A percentile compares a stretch with the other conserved stretches of the same genome.
Conservation (phyloP, 2,113 vertebrate genomes). For the Entomyzon cyanotis region DNA sequence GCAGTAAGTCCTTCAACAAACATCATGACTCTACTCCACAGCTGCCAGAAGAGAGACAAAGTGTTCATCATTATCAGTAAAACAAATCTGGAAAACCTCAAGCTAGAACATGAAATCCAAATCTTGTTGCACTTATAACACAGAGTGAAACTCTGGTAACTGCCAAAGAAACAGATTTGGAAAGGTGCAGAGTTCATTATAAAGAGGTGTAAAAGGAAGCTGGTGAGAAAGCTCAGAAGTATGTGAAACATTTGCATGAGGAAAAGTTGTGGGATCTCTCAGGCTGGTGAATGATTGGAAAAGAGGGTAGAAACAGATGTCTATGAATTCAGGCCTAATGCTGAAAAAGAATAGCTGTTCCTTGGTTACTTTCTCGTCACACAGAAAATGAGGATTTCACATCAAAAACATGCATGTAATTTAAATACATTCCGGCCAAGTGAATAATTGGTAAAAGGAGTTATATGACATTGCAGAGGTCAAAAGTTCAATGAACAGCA, state of each 20-base stretch:
- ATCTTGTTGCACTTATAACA: background rate
- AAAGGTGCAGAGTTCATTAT: background rate
- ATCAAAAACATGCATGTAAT: background rate
- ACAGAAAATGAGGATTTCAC: background rate
- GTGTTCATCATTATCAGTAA: background rate
- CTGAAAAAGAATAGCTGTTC: background rate
- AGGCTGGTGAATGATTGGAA: background rate
- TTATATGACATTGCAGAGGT: background rate
- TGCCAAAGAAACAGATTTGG: background rate
- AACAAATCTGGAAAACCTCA: background rate
- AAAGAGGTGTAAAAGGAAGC: background rate
- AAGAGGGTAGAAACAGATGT: background rate
- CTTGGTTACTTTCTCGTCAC: rapidly evolving
- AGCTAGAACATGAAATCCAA: background rate
- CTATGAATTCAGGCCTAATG: background rate
- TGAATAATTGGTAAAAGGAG: background rate
- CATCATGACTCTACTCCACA: background rate
- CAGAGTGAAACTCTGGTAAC: background rate
- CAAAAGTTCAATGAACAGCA: background rate
- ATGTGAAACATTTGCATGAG: background rate
- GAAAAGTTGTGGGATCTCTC: background rate
- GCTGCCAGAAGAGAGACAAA: background rate
- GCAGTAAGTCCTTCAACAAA: background rate
- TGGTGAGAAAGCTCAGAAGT: background rate
- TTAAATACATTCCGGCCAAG: background rate